Conservation (phyloP, 1,140 invertebrate species). For the Monochamus saltuarius region DNA sequence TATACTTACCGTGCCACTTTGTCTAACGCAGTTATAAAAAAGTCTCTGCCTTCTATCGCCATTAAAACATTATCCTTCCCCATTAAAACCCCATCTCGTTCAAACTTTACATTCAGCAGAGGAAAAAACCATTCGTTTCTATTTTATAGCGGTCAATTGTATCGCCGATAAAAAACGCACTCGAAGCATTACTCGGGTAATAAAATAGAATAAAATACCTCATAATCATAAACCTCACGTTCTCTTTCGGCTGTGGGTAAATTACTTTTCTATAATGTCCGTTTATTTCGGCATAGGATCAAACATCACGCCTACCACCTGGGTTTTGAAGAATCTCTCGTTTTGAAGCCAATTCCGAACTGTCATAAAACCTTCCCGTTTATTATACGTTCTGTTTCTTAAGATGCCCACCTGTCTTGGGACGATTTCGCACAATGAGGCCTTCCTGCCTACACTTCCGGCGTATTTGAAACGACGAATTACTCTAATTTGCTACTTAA, state of each 20-base stretch:
- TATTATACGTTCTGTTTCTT: slow-evolving; percentile 28
- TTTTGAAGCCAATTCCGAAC: slow-evolving; percentile 20
- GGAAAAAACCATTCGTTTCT: too few species aligned
- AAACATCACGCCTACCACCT: slow-evolving; percentile 41
- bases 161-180: too few species aligned
- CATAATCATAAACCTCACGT: slow-evolving; percentile 10
- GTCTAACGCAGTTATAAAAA: too few species aligned
- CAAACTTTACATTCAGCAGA: too few species aligned
- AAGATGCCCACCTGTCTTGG: slow-evolving; percentile 34
- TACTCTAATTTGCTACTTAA: slow-evolving; percentile 33
- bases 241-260: background rate
- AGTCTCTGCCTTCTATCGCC: too few species aligned
- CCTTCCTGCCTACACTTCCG: slow-evolving; percentile 27
- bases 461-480: slow-evolving; percentile 25
- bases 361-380: slow-evolving; percentile 21
- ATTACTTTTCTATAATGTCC: slow-evolving; percentile 16
- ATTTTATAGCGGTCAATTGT: too few species aligned
- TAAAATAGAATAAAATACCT: slow-evolving; percentile 4
- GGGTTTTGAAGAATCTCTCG: slow-evolving; percentile 29
- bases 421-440: slow-evolving; percentile 27
- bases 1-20: too few species aligned
- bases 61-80: too few species aligned
- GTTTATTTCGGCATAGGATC: slow-evolving; percentile 20
- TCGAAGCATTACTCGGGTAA: too few species aligned
- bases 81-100: too few species aligned